Evolutionary conservation across 1,140 invertebrate genomes (phyloP).

Genomic region (Brachionus rubens): DNA sequence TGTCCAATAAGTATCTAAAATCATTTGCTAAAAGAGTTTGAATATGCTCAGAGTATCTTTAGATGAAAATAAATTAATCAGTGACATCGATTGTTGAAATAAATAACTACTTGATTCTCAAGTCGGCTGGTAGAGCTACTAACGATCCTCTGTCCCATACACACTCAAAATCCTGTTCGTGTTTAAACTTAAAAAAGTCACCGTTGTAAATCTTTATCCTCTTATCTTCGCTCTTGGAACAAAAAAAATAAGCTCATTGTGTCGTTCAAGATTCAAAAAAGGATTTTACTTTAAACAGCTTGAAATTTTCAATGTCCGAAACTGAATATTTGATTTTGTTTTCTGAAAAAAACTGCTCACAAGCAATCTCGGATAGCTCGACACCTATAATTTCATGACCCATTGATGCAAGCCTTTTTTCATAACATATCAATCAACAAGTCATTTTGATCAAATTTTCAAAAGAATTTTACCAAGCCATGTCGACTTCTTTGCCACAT

Average conservation of each 20-base stretch:
- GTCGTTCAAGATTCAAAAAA: background rate
- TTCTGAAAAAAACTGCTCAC: slow-evolving; percentile 34
- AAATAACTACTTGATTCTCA: background rate
- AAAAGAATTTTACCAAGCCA: slow-evolving; percentile 35
- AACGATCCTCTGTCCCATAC: slow-evolving; percentile 42
- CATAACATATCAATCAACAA: background rate
- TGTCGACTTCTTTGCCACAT: slow-evolving; percentile 43
- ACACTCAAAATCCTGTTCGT: slow-evolving; percentile 12
- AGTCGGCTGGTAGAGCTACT: slow-evolving; percentile 1
- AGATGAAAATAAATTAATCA: background rate
- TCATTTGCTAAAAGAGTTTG: background rate
- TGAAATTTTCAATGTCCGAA: background rate
- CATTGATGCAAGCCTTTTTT: slow-evolving; percentile 3
- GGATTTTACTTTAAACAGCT: background rate
- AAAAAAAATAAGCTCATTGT: background rate
- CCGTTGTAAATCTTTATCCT: slow-evolving; percentile 21
- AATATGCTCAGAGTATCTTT: slow-evolving; percentile 19
- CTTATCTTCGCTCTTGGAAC: background rate
- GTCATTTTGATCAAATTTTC: background rate
- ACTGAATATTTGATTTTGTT: background rate
- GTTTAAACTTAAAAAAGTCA: slow-evolving; percentile 31
- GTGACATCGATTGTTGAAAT: background rate
- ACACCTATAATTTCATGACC: slow-evolving; percentile 38
- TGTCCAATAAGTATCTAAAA: slow-evolving; percentile 17
- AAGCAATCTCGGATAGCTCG: background rate